A percentile compares a stretch with the other conserved stretches of the same genome.
phyloP scores from a whole-genome alignment of 2,797 vertebrate species.

The Chelonia mydas region DNA sequence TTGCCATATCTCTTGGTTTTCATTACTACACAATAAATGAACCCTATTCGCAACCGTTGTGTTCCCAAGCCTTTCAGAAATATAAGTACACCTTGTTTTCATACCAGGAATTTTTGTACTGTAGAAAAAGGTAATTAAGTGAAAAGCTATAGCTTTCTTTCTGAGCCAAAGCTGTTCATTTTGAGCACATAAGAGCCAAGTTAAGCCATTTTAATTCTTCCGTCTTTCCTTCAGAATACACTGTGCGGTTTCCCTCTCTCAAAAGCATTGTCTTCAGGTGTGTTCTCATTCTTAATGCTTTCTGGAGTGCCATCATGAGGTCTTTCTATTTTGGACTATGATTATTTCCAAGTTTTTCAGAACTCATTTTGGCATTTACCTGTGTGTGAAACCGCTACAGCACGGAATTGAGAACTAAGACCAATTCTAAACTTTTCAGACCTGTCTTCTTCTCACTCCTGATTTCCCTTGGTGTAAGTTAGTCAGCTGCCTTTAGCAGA shows the following conservation, averaged over 20 bases:
- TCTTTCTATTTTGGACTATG: neutral
- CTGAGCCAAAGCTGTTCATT: constrained; percentile 18
- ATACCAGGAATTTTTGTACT: neutral
- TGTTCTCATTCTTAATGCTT: neutral
- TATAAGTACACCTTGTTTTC: neutral
- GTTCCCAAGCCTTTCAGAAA: constrained; percentile 12
- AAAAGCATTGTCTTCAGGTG: neutral
- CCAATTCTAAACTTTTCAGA: neutral
- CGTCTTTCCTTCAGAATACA: neutral
- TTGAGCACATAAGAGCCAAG: neutral
- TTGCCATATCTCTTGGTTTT: neutral
- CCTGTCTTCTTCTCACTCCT: neutral
- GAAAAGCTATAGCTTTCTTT: constrained; percentile 4
- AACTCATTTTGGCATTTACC: neutral
- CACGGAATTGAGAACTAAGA: neutral
- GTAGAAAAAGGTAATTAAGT: constrained; percentile 14
- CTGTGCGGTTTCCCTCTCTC: neutral
- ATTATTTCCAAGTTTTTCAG: neutral
- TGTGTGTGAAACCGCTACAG: neutral
- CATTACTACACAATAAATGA: neutral
- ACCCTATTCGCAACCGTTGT: neutral
- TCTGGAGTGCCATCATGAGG: neutral
- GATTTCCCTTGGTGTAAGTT: neutral
- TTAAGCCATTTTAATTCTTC: constrained; percentile 33
- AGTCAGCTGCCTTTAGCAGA: neutral